Conservation (phyloP, 2,888 invertebrate genomes). For the Machimus atricapillus region DNA sequence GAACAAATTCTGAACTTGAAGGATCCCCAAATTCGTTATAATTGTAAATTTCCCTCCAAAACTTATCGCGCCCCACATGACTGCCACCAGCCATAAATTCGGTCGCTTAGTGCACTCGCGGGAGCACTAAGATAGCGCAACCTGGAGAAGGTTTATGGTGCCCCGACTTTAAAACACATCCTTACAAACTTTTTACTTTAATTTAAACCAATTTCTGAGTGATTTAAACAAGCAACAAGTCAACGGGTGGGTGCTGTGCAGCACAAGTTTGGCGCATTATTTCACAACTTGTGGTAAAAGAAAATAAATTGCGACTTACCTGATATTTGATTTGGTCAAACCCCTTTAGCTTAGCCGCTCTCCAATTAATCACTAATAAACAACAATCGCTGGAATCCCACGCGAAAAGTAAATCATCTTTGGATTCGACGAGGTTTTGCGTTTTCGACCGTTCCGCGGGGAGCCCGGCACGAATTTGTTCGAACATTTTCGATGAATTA, state of each 20-base stretch:
- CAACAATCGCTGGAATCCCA: slow-evolving; percentile 69
- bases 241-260: not conserved
- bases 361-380: slow-evolving; percentile 67
- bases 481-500: slow-evolving; percentile 67
- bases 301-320: slow-evolving; percentile 54
- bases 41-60: slow-evolving; percentile 7
- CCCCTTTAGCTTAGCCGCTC: slow-evolving; percentile 60
- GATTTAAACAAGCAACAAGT: not conserved
- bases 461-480: slow-evolving; percentile 65
- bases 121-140: not conserved
- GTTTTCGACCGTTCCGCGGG: slow-evolving; percentile 64
- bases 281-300: not conserved
- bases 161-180: not conserved
- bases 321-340: slow-evolving; percentile 63
- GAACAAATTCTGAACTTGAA: not conserved
- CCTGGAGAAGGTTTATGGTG: not conserved
- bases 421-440: slow-evolving; percentile 67
- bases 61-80: not conserved
- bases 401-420: slow-evolving; percentile 69
- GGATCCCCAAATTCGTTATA: not conserved
- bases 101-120: not conserved
- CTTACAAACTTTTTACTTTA: not conserved
- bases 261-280: not conserved
- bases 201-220: not conserved
- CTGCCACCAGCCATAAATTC: not conserved